These are phyloP conservation scores for Troilus luridus DNA, from an alignment of 2,888 invertebrate genomes.

Conservation along the genomic window DNA sequence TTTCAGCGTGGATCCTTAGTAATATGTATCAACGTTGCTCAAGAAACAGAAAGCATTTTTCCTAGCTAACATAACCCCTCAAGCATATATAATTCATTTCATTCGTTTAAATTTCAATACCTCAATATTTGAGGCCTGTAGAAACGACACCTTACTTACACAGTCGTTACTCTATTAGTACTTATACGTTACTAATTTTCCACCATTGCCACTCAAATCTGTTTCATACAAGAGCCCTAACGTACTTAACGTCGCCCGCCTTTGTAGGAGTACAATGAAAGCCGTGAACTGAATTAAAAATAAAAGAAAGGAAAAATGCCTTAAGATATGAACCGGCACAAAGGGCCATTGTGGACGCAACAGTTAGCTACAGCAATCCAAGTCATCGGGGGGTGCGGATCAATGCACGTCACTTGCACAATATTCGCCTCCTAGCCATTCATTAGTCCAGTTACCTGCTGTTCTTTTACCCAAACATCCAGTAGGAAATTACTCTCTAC, in stretches of 20 bases:
- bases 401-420: constrained; percentile 41
- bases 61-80: too few species aligned
- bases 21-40: too few species aligned
- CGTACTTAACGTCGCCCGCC: constrained; percentile 28
- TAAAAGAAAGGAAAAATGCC: constrained; percentile 34
- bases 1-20: too few species aligned
- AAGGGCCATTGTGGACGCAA: constrained; percentile 42
- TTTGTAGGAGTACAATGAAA: constrained; percentile 19
- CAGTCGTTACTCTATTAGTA: background rate
- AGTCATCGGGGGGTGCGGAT: background rate
- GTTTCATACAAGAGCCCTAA: constrained; percentile 26
- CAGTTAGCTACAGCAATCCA: constrained; percentile 2
- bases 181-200: background rate
- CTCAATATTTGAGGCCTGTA: too few species aligned
- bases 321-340: constrained; percentile 15
- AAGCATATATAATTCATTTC: too few species aligned
- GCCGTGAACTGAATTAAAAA: constrained; percentile 22
- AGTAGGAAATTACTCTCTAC: constrained; percentile 23
- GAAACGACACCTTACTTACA: background rate
- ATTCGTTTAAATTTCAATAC: too few species aligned
- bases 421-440: constrained; percentile 44
- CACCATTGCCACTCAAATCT: background rate
- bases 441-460: constrained; percentile 45
- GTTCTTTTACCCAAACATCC: constrained; percentile 42
- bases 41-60: too few species aligned